Base-by-base conservation (phyloP, 1,140 invertebrate genomes). In the Adelges cooleyi region DNA sequence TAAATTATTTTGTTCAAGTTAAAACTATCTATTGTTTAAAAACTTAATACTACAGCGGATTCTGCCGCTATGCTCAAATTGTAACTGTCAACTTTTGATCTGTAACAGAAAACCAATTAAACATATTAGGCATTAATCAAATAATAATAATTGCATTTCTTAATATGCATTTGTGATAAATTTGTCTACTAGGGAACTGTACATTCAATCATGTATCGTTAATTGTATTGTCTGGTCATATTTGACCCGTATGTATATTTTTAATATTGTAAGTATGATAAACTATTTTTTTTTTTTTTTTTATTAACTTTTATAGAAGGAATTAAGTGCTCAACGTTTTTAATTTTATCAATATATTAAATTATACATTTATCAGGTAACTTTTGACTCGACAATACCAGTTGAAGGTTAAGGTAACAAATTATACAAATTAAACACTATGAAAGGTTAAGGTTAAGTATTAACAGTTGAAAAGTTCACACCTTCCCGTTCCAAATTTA, bases 41-140 rank as follows among this genome's bases (percentile, higher is more conserved):
- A 62, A n/a, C 2, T 48, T 11, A 62, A 20, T 27, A 62, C 56
- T 11, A 62, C 25, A 15, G 56, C 56, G 22, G 56, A 62, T 20
- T 62, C 23, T 46, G 42, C 56, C n/a, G 56, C 25, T 15, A 62
- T n/a, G 33, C 27, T 46, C 27, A 62, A 29, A 46, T 20, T 13
- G 3, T 8, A 46, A 18, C 56, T 46, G 5, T 22, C 2, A 6
- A 62, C 42, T 48, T 62, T 62, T 20, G 56, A 48, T 20, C 56
- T 62, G 18, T 15, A 62, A 59, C 15, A 56, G 27, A 27, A 59
- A 33, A 18, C 6, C 10, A 51, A 17, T 27, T 6, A 27, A 22
- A 22, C 10, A 42, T 3, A 42, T 4, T 6, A 42, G 40, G 4
- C 17, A 42, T 4, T 42, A n/a, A n/a, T 42, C 3, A 5, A n/a